These are phyloP conservation scores for Nymphalis io DNA, from an alignment of 1,140 invertebrate genomes.

Conservation along the genomic window DNA sequence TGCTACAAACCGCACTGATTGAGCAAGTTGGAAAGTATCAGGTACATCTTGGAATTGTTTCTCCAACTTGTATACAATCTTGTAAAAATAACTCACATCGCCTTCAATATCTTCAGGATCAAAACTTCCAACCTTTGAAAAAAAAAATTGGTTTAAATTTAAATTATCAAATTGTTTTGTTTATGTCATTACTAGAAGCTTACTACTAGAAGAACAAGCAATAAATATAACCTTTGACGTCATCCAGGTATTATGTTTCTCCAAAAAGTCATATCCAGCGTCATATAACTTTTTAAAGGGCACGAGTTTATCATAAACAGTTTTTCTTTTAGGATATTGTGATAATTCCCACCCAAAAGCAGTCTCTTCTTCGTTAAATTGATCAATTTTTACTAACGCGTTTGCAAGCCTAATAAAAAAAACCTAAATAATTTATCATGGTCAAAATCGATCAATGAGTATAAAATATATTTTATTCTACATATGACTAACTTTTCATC, in stretches of 20 bases:
- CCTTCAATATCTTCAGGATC: conserved; percentile 94
- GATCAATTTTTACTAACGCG: conserved; percentile 91
- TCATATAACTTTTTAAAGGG: conserved; percentile 96
- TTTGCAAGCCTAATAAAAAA: conserved; percentile 71
- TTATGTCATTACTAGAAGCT: too few relatives aligned
- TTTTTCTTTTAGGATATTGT: conserved; percentile 92
- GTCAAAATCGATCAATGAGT: neutral
- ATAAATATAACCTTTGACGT: conserved; percentile 81
- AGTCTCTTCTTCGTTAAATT: conserved; percentile 95
- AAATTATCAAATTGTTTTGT: neutral
- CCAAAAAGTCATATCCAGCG: conserved; percentile 91
- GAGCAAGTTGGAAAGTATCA: conserved; percentile 83
- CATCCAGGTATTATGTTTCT: conserved; percentile 92
- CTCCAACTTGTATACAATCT: conserved; percentile 93
- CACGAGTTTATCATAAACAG: conserved; percentile 86
- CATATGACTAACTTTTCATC: conserved; percentile 83
- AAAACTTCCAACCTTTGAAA: conserved; percentile 86
- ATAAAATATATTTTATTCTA: neutral
- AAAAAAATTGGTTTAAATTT: conserved; percentile 23
- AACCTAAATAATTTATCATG: neutral
- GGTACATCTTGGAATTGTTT: conserved; percentile 90
- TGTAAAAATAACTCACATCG: conserved; percentile 90
- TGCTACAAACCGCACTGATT: conserved; percentile 79
- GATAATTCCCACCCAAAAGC: conserved; percentile 95
- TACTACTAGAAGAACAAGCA: neutral